These are phyloP conservation scores for Philhelius pedissequus DNA, from an alignment of 2,888 invertebrate genomes.

Conservation along the genomic window DNA sequence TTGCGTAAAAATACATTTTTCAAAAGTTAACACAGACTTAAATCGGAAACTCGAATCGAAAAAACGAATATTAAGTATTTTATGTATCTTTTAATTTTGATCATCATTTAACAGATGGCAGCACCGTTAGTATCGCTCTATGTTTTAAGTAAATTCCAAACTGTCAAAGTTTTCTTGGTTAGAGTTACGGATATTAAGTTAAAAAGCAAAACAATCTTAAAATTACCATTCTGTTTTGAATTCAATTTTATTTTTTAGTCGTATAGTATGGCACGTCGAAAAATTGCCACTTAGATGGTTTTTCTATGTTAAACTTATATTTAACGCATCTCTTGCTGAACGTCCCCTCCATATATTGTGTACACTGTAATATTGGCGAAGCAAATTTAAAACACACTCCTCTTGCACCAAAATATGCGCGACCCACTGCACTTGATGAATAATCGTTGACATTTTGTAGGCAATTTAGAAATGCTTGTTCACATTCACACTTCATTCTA, in stretches of 20 bases:
- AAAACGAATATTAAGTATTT: too few relatives aligned
- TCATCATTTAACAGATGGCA: too few relatives aligned
- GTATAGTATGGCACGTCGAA: slow-evolving; percentile 78
- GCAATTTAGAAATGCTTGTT: slow-evolving; percentile 77
- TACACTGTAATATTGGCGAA: slow-evolving; percentile 74
- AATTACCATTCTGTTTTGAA: too few relatives aligned
- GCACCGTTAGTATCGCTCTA: too few relatives aligned
- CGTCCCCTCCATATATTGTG: slow-evolving; percentile 73
- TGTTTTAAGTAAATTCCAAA: too few relatives aligned
- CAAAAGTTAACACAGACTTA: too few relatives aligned
- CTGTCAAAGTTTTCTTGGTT: too few relatives aligned
- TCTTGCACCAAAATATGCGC: slow-evolving; percentile 75
- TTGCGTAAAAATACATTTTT: too few relatives aligned
- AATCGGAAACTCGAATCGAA: too few relatives aligned
- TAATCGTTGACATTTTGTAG: slow-evolving; percentile 74
- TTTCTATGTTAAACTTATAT: slow-evolving; percentile 73
- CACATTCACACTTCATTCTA: slow-evolving; percentile 77
- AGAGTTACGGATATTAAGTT: too few relatives aligned
- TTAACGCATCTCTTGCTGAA: slow-evolving; percentile 76
- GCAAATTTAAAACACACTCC: slow-evolving; percentile 74
- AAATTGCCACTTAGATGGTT: slow-evolving; percentile 75
- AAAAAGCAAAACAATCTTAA: too few relatives aligned
- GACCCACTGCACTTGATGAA: slow-evolving; percentile 74
- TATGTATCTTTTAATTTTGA: too few relatives aligned
- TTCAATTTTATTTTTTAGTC: slow-evolving; percentile 36